phyloP scores from a whole-genome alignment of 2,113 vertebrate species.

The Donacobius atricapilla region DNA sequence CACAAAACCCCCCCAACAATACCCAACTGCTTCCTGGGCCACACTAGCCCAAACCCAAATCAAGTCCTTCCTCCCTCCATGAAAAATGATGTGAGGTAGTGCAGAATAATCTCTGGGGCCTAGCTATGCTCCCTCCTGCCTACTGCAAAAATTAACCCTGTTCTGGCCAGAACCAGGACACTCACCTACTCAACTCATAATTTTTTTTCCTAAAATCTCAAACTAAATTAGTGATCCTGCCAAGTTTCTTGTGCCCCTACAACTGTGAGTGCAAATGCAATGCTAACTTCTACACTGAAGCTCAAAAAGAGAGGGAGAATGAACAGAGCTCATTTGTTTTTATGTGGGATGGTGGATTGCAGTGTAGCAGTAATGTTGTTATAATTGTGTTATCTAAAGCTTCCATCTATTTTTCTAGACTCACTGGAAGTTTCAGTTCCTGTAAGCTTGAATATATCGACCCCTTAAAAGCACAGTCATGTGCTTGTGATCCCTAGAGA shows the following conservation, averaged over 20 bases:
- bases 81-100: not conserved
- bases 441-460: constrained; percentile 1
- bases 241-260: not conserved
- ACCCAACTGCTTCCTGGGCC: not conserved
- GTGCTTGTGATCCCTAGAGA: constrained; percentile 12
- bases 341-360: not conserved
- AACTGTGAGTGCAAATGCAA: not conserved
- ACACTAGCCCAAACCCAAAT: not conserved
- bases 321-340: not conserved
- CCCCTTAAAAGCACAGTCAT: constrained; percentile 34
- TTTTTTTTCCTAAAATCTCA: not conserved
- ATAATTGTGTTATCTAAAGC: constrained; percentile 22
- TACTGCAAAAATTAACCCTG: not conserved
- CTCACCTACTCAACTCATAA: not conserved
- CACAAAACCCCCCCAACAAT: not conserved
- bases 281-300: not conserved
- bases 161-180: not conserved
- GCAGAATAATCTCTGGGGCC: not conserved
- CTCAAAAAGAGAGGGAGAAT: not conserved
- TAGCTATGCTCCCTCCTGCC: not conserved
- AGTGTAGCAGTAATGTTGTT: not conserved
- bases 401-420: constrained; percentile 38
- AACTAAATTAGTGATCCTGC: not conserved
- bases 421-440: not conserved
- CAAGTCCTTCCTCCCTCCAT: not conserved